These are phyloP conservation scores for Spea bombifrons DNA, from an alignment of 2,113 vertebrate genomes.

Conservation along the genomic window DNA sequence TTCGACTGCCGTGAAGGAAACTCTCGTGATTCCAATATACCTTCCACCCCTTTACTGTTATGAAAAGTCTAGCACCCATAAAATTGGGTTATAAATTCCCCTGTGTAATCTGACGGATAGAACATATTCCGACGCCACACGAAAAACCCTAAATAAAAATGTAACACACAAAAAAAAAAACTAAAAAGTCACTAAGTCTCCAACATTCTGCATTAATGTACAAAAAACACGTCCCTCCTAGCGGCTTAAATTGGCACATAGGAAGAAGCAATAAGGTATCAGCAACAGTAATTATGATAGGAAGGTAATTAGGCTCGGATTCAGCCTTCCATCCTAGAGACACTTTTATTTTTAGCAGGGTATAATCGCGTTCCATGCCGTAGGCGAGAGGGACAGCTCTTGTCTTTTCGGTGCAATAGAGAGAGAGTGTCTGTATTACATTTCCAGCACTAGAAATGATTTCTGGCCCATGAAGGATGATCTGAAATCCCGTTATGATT, in stretches of 20 bases:
- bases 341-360: neutral
- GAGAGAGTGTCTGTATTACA: neutral
- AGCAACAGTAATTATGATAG: slow-evolving; percentile 3
- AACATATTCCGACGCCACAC: neutral
- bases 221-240: too few relatives aligned
- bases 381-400: neutral
- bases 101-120: neutral
- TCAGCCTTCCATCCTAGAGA: neutral
- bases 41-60: too few relatives aligned
- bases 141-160: neutral
- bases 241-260: neutral
- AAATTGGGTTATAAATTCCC: too few relatives aligned
- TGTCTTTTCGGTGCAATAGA: neutral
- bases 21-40: too few relatives aligned
- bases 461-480: neutral
- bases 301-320: neutral
- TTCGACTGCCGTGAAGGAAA: too few relatives aligned
- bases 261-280: neutral
- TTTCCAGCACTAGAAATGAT: slow-evolving; percentile 7
- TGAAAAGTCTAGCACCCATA: too few relatives aligned
- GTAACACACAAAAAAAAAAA: neutral
- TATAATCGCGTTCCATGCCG: neutral
- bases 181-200: too few relatives aligned
- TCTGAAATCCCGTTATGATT: neutral
- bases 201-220: too few relatives aligned